phyloP scores from a whole-genome alignment of 2,113 vertebrate genomes.

The Pimephales promelas region DNA sequence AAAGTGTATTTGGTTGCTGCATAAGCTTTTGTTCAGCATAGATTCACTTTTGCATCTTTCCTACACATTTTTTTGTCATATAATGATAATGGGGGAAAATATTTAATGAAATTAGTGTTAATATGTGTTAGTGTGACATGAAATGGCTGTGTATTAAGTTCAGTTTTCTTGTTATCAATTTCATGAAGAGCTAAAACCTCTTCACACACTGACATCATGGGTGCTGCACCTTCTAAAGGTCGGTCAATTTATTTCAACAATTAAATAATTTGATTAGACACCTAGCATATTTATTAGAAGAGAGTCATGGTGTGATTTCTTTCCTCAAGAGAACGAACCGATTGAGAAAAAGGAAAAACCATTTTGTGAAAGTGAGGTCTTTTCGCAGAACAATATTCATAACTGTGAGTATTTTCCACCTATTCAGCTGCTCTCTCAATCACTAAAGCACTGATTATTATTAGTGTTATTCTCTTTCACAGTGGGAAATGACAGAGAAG shows the following conservation, averaged over 20 bases:
- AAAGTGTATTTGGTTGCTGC: not conserved
- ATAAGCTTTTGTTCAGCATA: not conserved
- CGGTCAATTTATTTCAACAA: not conserved
- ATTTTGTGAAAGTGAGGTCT: not conserved
- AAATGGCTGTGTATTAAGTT: not conserved
- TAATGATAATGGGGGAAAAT: too few relatives aligned
- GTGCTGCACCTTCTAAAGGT: not conserved
- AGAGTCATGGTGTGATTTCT: slow-evolving; percentile 9
- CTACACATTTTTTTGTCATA: too few relatives aligned
- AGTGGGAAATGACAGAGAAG: not conserved
- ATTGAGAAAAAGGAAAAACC: not conserved
- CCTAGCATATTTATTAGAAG: not conserved
- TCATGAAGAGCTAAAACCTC: not conserved
- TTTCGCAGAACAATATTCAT: not conserved
- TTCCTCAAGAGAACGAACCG: slow-evolving; percentile 27
- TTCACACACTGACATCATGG: not conserved
- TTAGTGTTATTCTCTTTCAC: not conserved
- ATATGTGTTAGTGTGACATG: too few relatives aligned
- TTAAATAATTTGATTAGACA: not conserved
- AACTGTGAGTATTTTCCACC: slow-evolving; percentile 33
- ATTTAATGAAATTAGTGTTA: too few relatives aligned
- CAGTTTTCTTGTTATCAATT: not conserved
- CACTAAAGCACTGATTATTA: not conserved
- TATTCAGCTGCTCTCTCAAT: not conserved
- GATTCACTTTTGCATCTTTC: not conserved